Conservation (phyloP, 1,140 invertebrate genomes). For the Sarcophaga peregrina region DNA sequence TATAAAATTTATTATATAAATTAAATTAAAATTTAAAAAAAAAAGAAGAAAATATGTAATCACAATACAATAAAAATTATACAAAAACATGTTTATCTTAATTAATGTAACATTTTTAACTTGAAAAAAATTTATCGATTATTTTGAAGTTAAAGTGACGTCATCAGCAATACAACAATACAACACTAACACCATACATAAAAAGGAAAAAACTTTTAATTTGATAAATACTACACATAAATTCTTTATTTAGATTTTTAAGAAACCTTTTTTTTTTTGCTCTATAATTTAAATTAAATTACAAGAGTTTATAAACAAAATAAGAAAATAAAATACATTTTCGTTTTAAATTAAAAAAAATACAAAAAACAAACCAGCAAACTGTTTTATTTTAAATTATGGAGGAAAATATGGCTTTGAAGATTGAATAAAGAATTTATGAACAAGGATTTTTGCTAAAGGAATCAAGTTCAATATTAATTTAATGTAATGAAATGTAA, state of each 20-base stretch:
- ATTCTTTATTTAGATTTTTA: slow-evolving; percentile 17
- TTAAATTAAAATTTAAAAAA: too few relatives aligned
- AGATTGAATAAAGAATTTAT: too few relatives aligned
- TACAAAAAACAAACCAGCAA: not conserved
- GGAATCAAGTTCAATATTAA: too few relatives aligned
- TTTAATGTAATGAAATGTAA: too few relatives aligned
- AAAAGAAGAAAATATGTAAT: too few relatives aligned
- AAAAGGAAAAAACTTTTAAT: not conserved
- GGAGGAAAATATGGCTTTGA: not conserved
- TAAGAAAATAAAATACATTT: not conserved
- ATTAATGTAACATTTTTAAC: too few relatives aligned
- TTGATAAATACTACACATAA: not conserved
- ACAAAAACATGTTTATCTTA: too few relatives aligned
- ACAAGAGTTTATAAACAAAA: not conserved
- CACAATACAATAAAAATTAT: too few relatives aligned
- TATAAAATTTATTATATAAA: too few relatives aligned
- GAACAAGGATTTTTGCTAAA: too few relatives aligned
- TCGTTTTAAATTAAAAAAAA: not conserved
- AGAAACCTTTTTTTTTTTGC: not conserved
- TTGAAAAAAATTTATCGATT: too few relatives aligned
- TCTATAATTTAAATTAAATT: slow-evolving; percentile 12
- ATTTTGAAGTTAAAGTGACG: not conserved
- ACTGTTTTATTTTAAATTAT: not conserved
- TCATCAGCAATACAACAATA: not conserved
- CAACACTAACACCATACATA: not conserved